A percentile compares a stretch with the other conserved stretches of the same genome.
Conservation (phyloP, 2,797 vertebrate species). For the Prionace glauca region DNA sequence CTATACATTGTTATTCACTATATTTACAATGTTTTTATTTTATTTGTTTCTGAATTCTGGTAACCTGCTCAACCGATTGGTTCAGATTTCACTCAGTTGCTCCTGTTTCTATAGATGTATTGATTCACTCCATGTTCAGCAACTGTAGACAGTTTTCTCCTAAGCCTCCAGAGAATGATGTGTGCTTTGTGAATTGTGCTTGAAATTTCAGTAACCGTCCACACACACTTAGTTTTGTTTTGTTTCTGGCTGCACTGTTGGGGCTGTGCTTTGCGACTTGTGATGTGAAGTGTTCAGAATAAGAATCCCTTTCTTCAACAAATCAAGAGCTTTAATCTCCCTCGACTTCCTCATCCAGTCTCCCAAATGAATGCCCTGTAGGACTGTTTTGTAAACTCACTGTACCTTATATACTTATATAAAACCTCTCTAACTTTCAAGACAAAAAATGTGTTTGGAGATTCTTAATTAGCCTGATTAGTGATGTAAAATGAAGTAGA, state of each 20-base stretch:
- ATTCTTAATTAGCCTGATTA: neutral
- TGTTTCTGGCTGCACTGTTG: neutral
- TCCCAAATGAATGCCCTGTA: neutral
- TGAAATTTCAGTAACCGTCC: neutral
- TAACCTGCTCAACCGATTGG: neutral
- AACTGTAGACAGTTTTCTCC: neutral
- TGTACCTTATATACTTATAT: neutral
- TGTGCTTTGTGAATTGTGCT: neutral
- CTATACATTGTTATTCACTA: neutral
- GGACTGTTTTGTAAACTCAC: neutral
- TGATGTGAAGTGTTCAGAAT: neutral
- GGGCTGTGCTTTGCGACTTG: neutral
- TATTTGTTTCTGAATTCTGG: neutral
- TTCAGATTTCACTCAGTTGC: conserved; percentile 2
- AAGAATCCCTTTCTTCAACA: neutral
- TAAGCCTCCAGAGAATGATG: neutral
- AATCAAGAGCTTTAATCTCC: neutral
- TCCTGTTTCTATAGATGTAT: neutral
- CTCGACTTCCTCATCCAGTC: neutral
- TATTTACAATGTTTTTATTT: neutral
- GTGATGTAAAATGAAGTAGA: neutral
- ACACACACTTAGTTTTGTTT: neutral
- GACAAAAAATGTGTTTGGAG: neutral
- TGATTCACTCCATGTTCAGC: neutral
- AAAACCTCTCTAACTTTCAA: neutral